Percentiles rank a stretch among this genome's conserved stretches.
Evolutionary conservation across 2,113 vertebrate genomes (phyloP).

Genomic region (Toxotes jaculatrix): DNA sequence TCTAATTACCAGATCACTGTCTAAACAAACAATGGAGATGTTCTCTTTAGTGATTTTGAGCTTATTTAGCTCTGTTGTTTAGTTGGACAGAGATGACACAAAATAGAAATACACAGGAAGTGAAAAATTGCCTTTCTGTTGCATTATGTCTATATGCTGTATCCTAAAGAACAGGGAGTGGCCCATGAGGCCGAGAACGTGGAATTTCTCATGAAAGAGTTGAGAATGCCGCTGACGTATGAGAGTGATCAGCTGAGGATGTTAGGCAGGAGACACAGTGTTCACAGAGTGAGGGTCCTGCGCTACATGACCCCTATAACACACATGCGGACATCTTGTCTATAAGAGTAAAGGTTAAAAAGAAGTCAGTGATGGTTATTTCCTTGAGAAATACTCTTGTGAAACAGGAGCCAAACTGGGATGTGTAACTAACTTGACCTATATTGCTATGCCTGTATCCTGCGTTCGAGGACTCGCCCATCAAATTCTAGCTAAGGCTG

Average conservation of each 20-base stretch:
- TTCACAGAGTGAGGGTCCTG: neutral
- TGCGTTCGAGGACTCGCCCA: conserved; percentile 38
- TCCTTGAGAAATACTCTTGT: neutral
- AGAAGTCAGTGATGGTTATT: neutral
- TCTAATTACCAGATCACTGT: neutral
- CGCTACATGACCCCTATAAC: neutral
- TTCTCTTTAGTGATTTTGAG: too few relatives aligned
- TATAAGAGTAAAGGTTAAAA: neutral
- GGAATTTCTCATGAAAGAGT: conserved; percentile 38
- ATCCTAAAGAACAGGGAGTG: neutral
- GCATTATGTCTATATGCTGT: neutral
- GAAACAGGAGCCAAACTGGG: conserved; percentile 21
- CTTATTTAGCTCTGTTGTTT: too few relatives aligned
- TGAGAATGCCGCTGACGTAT: neutral
- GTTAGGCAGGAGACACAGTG: neutral
- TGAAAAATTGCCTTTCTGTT: neutral
- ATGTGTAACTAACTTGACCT: conserved; percentile 48
- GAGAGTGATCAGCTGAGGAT: neutral
- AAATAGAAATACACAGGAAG: neutral
- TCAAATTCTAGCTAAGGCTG: conserved; percentile 49
- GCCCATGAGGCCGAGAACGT: neutral
- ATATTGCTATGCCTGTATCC: conserved; percentile 20
- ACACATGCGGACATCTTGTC: neutral
- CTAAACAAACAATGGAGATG: neutral
- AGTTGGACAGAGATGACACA: neutral